These are phyloP conservation scores for Pomacea maculata DNA, from an alignment of 1,140 invertebrate species.

Conservation along the genomic window DNA sequence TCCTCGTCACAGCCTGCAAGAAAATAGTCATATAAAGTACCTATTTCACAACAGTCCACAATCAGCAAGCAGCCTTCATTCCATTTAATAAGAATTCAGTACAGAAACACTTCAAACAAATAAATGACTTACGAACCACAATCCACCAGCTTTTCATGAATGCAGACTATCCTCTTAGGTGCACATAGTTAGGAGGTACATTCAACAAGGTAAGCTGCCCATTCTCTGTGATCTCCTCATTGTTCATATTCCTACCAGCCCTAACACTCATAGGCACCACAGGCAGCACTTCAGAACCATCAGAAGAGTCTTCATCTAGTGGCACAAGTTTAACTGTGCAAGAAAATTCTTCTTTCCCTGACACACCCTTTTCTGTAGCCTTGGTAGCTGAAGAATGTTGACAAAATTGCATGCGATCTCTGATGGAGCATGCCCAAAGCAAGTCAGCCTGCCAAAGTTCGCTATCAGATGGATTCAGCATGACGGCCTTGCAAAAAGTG, in stretches of 20 bases:
- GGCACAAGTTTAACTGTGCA: not conserved
- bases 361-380: not conserved
- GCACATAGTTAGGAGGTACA: slow-evolving; percentile 11
- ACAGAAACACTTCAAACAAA: too few species aligned
- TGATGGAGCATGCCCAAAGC: slow-evolving; percentile 45
- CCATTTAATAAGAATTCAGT: too few species aligned
- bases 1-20: too few species aligned
- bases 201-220: not conserved
- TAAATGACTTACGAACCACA: too few species aligned
- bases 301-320: not conserved
- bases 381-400: not conserved
- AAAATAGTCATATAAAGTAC: too few species aligned
- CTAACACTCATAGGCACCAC: not conserved
- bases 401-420: slow-evolving; percentile 32
- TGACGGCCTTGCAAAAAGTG: slow-evolving; percentile 63
- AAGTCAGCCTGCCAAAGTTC: slow-evolving; percentile 67
- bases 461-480: slow-evolving; percentile 58
- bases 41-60: too few species aligned
- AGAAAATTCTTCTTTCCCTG: not conserved
- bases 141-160: too few species aligned
- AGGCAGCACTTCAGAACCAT: not conserved
- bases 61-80: too few species aligned
- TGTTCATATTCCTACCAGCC: not conserved
- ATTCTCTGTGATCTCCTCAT: not conserved
- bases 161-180: slow-evolving; percentile 4